Percentiles rank a stretch among this genome's conserved stretches.
phyloP scores from a whole-genome alignment of 2,797 vertebrate species.

The Lutra lutra region DNA sequence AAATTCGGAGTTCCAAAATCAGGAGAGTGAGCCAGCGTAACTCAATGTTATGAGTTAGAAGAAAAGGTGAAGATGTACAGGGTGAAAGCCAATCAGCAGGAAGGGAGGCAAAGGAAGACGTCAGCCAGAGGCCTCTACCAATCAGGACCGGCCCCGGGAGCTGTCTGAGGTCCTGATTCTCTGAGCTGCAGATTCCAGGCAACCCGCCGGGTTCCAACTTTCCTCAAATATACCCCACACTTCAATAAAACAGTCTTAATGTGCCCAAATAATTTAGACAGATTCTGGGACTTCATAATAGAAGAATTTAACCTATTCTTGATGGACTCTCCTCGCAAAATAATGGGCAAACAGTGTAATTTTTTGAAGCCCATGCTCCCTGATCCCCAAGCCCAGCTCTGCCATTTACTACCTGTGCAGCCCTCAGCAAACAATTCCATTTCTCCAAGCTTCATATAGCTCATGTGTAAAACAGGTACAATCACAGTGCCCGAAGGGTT shows the following conservation, averaged over 20 bases:
- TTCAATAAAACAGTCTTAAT: neutral
- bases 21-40: neutral
- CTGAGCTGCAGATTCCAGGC: neutral
- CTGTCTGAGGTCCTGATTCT: neutral
- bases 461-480: neutral
- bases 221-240: neutral
- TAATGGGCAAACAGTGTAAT: neutral
- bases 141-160: accelerated
- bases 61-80: neutral
- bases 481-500: neutral
- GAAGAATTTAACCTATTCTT: neutral
- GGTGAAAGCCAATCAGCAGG: neutral
- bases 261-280: neutral
- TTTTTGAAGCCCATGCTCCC: neutral
- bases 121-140: too few species aligned
- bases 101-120: neutral
- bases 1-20: neutral
- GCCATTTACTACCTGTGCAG: neutral
- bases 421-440: neutral
- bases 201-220: neutral
- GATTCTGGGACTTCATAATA: neutral
- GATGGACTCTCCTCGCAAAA: neutral
- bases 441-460: neutral
- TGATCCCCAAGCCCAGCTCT: neutral
- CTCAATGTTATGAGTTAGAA: neutral